Percentiles rank a stretch among this genome's conserved stretches.
phyloP scores from a whole-genome alignment of 64 coral and sea anemone genomes.

The Anthopleura sola region DNA sequence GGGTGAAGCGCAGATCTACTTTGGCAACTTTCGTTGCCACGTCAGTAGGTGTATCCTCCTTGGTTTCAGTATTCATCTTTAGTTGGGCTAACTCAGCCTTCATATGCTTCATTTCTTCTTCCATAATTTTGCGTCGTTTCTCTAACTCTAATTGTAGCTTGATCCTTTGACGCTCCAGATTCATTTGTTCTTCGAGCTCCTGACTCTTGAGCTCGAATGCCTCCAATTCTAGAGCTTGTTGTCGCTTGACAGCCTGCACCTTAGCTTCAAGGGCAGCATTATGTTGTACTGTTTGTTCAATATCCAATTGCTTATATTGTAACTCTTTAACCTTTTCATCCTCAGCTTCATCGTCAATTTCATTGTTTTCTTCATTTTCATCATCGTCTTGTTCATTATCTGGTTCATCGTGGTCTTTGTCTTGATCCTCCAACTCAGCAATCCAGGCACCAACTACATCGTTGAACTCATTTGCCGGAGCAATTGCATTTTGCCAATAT shows the following conservation, averaged over 20 bases:
- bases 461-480: slow-evolving; percentile 40
- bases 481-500: slow-evolving; percentile 39
- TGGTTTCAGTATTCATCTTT: slow-evolving; percentile 38
- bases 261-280: slow-evolving; percentile 40
- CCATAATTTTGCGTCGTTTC: slow-evolving; percentile 10
- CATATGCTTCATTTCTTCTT: slow-evolving; percentile 31
- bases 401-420: slow-evolving; percentile 5
- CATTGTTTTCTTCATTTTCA: slow-evolving; percentile 13
- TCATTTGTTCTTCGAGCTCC: slow-evolving; percentile 35
- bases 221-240: slow-evolving; percentile 29
- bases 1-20: slow-evolving; percentile 48
- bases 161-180: slow-evolving; percentile 30
- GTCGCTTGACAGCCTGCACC: slow-evolving; percentile 33
- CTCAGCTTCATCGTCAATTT: neutral
- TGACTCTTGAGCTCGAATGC: slow-evolving; percentile 16
- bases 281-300: slow-evolving; percentile 34
- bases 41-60: slow-evolving; percentile 46
- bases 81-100: slow-evolving; percentile 32
- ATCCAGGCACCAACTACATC: slow-evolving; percentile 8
- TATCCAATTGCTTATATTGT: neutral
- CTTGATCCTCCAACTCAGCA: slow-evolving; percentile 10
- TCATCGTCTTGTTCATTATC: slow-evolving; percentile 18
- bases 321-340: neutral
- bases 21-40: slow-evolving; percentile 35
- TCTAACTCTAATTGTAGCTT: slow-evolving; percentile 35